phyloP scores from a whole-genome alignment of 2,797 vertebrate genomes.

The Crocidura indochinensis region DNA sequence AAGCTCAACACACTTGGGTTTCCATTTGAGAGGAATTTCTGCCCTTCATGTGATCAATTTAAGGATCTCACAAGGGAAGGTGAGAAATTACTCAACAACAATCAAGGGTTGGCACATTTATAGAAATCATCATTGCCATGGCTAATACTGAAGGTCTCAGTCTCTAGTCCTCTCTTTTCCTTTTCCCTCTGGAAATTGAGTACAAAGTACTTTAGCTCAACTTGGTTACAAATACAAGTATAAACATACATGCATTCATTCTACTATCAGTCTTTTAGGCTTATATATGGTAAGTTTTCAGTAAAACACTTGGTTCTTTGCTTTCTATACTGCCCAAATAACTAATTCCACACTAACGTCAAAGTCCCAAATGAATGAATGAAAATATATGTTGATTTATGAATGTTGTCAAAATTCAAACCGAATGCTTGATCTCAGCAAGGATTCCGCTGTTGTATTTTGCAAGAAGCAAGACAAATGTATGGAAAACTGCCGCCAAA shows the following conservation, averaged over 20 bases:
- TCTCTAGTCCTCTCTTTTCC: background rate
- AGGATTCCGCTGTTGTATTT: background rate
- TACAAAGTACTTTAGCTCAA: background rate
- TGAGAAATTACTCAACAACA: background rate
- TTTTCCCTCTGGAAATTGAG: background rate
- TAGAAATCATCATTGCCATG: background rate
- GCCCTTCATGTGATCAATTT: background rate
- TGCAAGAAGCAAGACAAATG: constrained; percentile 39
- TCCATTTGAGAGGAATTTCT: background rate
- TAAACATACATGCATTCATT: background rate
- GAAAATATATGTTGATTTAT: constrained; percentile 53
- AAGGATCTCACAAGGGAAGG: background rate
- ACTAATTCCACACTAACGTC: background rate
- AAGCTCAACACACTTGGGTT: background rate
- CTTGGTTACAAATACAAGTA: background rate
- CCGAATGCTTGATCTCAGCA: background rate
- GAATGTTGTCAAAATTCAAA: constrained; percentile 45
- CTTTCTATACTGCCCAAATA: constrained; percentile 1
- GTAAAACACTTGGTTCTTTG: background rate
- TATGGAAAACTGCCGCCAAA: constrained; percentile 16
- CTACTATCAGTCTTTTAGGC: background rate
- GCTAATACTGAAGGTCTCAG: background rate
- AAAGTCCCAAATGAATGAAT: constrained; percentile 52
- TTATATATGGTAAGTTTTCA: background rate
- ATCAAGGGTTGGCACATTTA: background rate